Percentiles rank a stretch among this genome's conserved stretches.
These are phyloP conservation scores for Tipula vernalis DNA, from an alignment of 2,888 invertebrate genomes.

Conservation along the genomic window DNA sequence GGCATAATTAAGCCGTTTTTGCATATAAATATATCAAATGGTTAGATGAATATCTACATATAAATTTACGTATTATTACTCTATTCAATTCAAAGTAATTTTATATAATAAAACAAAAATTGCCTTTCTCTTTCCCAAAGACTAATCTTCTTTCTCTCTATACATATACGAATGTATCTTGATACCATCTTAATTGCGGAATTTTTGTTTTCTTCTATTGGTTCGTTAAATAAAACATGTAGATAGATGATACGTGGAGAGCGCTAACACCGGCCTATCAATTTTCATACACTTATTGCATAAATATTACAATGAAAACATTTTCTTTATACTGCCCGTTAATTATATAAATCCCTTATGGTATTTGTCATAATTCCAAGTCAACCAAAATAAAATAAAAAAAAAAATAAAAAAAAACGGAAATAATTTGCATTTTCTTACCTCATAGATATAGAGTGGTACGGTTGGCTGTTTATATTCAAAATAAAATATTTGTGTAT, in stretches of 20 bases:
- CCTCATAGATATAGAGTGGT: background rate
- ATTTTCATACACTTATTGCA: background rate
- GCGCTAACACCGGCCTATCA: background rate
- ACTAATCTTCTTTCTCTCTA: background rate
- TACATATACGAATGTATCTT: background rate
- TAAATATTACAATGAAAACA: background rate
- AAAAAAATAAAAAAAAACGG: background rate
- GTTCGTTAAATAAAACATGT: background rate
- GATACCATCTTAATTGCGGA: background rate
- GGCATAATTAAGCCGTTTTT: background rate
- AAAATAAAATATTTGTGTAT: background rate
- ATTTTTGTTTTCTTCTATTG: background rate
- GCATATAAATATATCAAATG: background rate
- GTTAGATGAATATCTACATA: background rate
- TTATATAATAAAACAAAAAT: background rate
- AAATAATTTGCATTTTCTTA: background rate
- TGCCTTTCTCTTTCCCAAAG: background rate
- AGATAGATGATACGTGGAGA: background rate
- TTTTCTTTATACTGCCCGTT: background rate
- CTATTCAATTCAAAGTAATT: background rate
- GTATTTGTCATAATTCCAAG: background rate
- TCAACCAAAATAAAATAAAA: background rate
- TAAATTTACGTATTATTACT: background rate
- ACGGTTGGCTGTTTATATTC: background rate
- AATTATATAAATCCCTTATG: background rate